Percentiles rank a stretch among this genome's conserved stretches.
Conservation (phyloP, 1,140 invertebrate genomes). For the Nilaparvata lugens region DNA sequence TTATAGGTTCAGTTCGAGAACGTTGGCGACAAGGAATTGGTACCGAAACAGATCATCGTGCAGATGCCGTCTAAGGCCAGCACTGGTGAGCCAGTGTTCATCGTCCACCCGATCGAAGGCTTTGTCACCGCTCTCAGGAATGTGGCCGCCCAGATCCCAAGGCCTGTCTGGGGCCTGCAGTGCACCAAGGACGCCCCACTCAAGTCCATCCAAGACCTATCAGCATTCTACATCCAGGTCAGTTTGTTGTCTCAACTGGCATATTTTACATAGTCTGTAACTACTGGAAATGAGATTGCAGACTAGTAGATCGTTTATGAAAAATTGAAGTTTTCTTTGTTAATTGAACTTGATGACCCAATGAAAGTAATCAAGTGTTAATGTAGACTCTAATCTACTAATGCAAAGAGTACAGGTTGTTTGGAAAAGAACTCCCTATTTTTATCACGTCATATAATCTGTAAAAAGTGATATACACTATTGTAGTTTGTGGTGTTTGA, state of each 20-base stretch:
- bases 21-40: constrained; percentile 37
- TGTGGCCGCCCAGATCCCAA: constrained; percentile 58
- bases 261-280: neutral
- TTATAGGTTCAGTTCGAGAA: constrained; percentile 41
- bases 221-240: constrained; percentile 65
- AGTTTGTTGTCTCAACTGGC: constrained; percentile 8
- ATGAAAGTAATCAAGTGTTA: too few species aligned
- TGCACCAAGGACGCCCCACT: constrained; percentile 68
- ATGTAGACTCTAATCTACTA: too few species aligned
- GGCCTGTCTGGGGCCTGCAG: constrained; percentile 83
- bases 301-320: too few species aligned
- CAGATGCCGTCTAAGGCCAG: constrained; percentile 44
- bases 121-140: constrained; percentile 54
- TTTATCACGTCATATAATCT: too few species aligned
- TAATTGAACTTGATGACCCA: too few species aligned
- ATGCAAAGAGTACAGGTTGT: too few species aligned
- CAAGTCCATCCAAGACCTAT: constrained; percentile 59
- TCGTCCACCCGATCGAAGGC: constrained; percentile 90
- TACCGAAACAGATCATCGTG: constrained; percentile 55
- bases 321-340: too few species aligned
- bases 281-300: too few species aligned
- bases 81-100: constrained; percentile 49
- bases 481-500: too few species aligned
- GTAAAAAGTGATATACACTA: too few species aligned
- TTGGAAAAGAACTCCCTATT: too few species aligned